Percentiles rank a stretch among this genome's conserved stretches.
These are phyloP conservation scores for Platalea minor DNA, from an alignment of 2,797 vertebrate genomes.

Conservation along the genomic window DNA sequence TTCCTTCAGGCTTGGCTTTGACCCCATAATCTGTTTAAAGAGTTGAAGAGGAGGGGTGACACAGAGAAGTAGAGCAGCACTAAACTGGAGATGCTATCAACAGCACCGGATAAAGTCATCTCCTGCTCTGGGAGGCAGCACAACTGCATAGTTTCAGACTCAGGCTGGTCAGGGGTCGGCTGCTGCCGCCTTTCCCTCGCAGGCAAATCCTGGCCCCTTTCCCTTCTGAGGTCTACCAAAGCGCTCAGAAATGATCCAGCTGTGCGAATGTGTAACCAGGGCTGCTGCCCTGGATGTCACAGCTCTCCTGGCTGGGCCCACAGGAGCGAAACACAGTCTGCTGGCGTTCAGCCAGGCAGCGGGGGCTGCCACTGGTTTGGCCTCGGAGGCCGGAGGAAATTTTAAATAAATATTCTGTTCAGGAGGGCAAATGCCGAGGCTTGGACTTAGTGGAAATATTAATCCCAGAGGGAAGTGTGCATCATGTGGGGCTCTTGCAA, in stretches of 20 bases:
- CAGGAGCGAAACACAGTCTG: not conserved
- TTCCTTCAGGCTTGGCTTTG: not conserved
- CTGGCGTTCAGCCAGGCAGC: not conserved
- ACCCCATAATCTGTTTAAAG: not conserved
- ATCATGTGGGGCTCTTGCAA: not conserved
- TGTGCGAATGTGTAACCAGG: fast-evolving
- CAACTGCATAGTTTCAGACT: not conserved
- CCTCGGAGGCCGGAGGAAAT: not conserved
- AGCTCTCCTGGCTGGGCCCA: not conserved
- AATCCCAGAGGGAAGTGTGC: not conserved
- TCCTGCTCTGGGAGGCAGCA: not conserved
- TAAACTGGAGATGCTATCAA: not conserved
- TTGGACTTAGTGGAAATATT: not conserved
- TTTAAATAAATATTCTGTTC: conserved; percentile 22
- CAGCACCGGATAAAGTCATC: not conserved
- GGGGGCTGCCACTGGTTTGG: not conserved
- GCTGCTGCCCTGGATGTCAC: not conserved
- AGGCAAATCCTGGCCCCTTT: not conserved
- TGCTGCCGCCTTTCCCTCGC: not conserved
- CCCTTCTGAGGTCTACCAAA: not conserved
- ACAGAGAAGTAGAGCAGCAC: not conserved
- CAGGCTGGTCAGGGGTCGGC: not conserved
- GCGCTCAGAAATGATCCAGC: fast-evolving
- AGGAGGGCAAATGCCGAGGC: not conserved
- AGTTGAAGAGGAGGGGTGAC: not conserved